Percentiles rank a stretch among this genome's conserved stretches.
Evolutionary conservation across 2,797 vertebrate species (phyloP).

Genomic region (Stomatorhinus walkeri): DNA sequence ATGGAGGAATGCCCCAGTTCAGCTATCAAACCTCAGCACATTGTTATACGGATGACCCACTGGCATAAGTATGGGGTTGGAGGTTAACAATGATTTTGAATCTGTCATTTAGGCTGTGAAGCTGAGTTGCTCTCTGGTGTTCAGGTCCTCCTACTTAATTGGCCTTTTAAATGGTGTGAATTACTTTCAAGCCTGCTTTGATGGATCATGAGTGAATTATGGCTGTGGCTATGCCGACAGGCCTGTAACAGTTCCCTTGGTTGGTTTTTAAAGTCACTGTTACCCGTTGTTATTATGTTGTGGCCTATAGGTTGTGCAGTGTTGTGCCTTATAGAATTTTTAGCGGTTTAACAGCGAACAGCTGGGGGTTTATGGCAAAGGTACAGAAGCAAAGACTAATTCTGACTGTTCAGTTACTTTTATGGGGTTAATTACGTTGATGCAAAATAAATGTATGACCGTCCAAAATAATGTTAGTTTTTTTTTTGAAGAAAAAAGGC

Average conservation of each 20-base stretch:
- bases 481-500: neutral
- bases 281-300: neutral
- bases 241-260: neutral
- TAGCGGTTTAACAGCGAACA: neutral
- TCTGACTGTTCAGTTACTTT: neutral
- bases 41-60: neutral
- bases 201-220: neutral
- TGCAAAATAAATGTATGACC: neutral
- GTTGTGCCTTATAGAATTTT: neutral
- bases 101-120: neutral
- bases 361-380: neutral
- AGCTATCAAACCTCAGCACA: neutral
- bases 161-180: neutral
- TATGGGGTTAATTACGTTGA: neutral
- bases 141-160: neutral
- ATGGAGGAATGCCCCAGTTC: neutral
- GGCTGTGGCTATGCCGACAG: neutral
- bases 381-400: neutral
- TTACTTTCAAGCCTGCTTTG: neutral
- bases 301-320: neutral
- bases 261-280: neutral
- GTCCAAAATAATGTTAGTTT: neutral
- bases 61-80: neutral
- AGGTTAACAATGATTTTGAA: neutral
- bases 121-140: neutral